Conservation (phyloP, 2,888 invertebrate genomes). For the Macrophya annulata region DNA sequence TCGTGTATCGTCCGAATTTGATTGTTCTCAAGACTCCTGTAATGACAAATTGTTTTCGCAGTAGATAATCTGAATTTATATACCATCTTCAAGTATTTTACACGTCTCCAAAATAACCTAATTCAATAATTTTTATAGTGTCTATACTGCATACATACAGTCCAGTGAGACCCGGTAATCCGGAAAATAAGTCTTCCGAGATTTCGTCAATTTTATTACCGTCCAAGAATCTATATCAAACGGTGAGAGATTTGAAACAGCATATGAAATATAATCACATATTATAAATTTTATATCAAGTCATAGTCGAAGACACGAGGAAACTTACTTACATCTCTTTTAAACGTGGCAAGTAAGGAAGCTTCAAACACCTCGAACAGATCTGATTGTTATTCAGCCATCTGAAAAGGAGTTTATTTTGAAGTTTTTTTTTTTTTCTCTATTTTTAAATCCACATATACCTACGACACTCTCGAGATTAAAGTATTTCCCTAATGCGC, state of each 20-base stretch:
- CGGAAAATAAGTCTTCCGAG: conserved; percentile 78
- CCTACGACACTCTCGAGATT: conserved; percentile 17
- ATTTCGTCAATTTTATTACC: conserved; percentile 79
- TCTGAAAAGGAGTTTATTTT: conserved; percentile 45
- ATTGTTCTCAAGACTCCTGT: conserved; percentile 78
- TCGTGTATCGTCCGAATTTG: conserved; percentile 78
- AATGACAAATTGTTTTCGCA: conserved; percentile 57
- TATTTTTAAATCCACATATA: neutral
- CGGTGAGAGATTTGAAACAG: neutral
- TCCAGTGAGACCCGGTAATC: conserved; percentile 78
- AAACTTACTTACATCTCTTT: conserved; percentile 81
- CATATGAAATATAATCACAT: conserved; percentile 7
- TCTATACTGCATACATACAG: conserved; percentile 79
- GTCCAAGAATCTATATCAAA: conserved; percentile 76
- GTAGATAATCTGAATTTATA: neutral
- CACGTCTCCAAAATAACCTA: neutral
- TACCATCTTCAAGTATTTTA: neutral
- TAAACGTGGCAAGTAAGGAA: conserved; percentile 80
- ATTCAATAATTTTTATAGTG: conserved; percentile 1
- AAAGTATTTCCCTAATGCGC: neutral
- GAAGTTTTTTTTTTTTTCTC: neutral
- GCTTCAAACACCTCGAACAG: conserved; percentile 77
- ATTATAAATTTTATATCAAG: neutral
- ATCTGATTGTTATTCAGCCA: conserved; percentile 80
- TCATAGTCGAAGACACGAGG: neutral